Evolutionary conservation across 2,113 vertebrate genomes (phyloP).

Genomic region (Elachura formosa): DNA sequence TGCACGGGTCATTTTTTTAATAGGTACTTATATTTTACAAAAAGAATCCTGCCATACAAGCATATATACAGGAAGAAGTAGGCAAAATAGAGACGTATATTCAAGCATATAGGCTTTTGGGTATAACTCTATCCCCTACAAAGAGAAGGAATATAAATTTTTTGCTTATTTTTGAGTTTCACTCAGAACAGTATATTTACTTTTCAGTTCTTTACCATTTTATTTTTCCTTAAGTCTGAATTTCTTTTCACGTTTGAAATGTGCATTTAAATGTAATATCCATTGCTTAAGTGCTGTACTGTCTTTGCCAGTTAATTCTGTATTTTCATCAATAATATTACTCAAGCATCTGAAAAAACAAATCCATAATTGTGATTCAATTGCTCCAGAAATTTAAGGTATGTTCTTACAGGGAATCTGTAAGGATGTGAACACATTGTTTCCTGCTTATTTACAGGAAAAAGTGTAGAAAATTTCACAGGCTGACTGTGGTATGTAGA

Average conservation of each 20-base stretch:
- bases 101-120: not conserved
- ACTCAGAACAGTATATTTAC: not conserved
- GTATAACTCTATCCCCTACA: not conserved
- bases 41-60: not conserved
- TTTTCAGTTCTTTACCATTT: not conserved
- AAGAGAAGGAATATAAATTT: not conserved
- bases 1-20: not conserved
- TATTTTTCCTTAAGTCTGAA: not conserved
- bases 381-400: not conserved
- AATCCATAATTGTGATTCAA: not conserved
- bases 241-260: not conserved
- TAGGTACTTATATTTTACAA: not conserved
- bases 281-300: not conserved
- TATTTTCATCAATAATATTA: not conserved
- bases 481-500: not conserved
- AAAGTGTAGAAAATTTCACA: not conserved
- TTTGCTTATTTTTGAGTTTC: not conserved
- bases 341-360: not conserved
- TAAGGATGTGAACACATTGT: not conserved
- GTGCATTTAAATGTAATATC: not conserved
- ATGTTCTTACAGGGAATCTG: not conserved
- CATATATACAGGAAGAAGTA: not conserved
- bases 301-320: not conserved
- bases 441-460: not conserved
- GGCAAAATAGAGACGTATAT: not conserved